Conservation (phyloP, 2,113 vertebrate species). For the Tachuris rubrigastra region DNA sequence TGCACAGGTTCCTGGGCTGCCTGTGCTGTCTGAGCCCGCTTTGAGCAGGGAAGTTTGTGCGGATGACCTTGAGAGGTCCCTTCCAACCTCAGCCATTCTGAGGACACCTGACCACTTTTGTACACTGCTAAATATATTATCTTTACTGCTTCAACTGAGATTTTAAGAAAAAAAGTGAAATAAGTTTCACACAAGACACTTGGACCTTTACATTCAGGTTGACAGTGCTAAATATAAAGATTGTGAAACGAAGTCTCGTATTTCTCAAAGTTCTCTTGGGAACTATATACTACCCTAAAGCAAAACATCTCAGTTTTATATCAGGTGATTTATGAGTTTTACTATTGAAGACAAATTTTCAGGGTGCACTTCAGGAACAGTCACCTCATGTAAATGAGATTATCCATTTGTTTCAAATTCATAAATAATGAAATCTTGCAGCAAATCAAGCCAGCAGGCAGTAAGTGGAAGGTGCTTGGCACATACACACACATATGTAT, state of each 20-base stretch:
- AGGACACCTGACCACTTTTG: background rate
- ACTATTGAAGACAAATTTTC: background rate
- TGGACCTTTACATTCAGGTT: background rate
- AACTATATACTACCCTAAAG: background rate
- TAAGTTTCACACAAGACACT: background rate
- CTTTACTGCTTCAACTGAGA: background rate
- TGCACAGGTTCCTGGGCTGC: accelerated
- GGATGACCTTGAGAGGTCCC: background rate
- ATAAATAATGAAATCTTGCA: background rate
- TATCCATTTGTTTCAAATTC: background rate
- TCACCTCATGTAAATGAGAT: background rate
- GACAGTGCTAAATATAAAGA: background rate
- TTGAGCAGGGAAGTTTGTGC: background rate
- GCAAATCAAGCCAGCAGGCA: background rate
- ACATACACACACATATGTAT: background rate
- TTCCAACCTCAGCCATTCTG: background rate
- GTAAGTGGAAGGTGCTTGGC: background rate
- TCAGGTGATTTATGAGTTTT: background rate
- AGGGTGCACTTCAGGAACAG: background rate
- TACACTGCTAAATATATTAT: background rate
- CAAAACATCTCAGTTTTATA: background rate
- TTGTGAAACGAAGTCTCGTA: accelerated
- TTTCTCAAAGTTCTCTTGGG: background rate
- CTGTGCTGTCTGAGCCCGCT: accelerated
- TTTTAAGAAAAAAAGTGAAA: background rate